phyloP scores from a whole-genome alignment of 2,888 invertebrate species.

The Acrobasis consociella region DNA sequence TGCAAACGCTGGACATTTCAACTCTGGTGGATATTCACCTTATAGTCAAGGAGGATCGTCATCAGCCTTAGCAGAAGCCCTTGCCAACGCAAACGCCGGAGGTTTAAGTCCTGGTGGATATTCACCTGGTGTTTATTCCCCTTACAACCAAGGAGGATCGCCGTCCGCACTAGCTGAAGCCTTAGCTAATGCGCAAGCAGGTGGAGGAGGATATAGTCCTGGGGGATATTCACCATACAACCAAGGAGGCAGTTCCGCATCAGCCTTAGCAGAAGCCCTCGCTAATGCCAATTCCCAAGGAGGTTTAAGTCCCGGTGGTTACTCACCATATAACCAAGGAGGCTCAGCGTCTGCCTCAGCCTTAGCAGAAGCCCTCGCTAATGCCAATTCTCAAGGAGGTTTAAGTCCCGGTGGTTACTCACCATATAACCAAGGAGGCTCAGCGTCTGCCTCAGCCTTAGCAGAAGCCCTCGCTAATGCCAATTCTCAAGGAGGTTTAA shows the following conservation, averaged over 20 bases:
- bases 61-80: conserved; percentile 8
- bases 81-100: neutral
- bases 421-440: neutral
- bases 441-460: no score
- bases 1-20: neutral
- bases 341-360: no score
- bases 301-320: neutral
- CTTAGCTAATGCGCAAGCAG: neutral
- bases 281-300: neutral
- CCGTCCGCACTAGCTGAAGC: neutral
- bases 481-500: no score
- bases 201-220: neutral
- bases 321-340: conserved; percentile 1
- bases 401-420: neutral
- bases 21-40: conserved; percentile 1
- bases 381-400: neutral
- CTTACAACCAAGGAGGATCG: neutral
- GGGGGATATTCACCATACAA: conserved; percentile 3
- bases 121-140: neutral
- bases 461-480: no score
- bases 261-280: conserved; percentile 7
- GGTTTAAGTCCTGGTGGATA: neutral
- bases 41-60: neutral
- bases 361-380: conserved; percentile 10
- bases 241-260: neutral